Evolutionary conservation across 1,140 invertebrate genomes (phyloP).

Genomic region (Campoletis sonorensis): DNA sequence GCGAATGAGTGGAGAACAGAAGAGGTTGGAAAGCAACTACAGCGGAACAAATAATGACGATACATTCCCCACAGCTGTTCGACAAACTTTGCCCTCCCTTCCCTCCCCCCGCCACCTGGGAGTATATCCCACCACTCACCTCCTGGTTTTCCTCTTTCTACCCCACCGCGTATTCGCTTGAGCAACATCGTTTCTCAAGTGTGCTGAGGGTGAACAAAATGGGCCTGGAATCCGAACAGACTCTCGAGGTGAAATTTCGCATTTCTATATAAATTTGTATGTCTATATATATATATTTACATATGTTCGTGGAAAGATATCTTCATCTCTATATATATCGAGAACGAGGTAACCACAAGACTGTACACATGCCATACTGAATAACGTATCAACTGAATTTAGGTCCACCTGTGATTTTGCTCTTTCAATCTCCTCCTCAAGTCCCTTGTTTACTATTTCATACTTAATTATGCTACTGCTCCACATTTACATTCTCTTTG

Average conservation of each 20-base stretch:
- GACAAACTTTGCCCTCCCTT: slow-evolving; percentile 59
- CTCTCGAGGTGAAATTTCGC: slow-evolving; percentile 9
- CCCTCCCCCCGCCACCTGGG: too few relatives aligned
- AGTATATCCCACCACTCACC: slow-evolving; percentile 26
- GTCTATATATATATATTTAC: not conserved
- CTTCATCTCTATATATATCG: not conserved
- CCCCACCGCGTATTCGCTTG: not conserved
- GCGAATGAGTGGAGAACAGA: slow-evolving; percentile 1
- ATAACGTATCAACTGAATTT: not conserved
- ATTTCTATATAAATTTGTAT: too few relatives aligned
- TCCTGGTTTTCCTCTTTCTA: not conserved
- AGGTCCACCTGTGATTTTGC: not conserved
- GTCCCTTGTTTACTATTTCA: not conserved
- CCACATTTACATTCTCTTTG: too few relatives aligned
- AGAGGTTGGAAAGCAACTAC: slow-evolving; percentile 49
- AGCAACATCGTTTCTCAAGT: slow-evolving; percentile 2
- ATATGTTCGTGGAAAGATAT: not conserved
- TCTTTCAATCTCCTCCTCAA: not conserved
- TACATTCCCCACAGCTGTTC: slow-evolving; percentile 67
- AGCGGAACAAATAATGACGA: slow-evolving; percentile 65
- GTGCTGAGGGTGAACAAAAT: not conserved
- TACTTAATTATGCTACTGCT: not conserved
- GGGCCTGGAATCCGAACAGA: slow-evolving; percentile 1
- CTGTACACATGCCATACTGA: not conserved
- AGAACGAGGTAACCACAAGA: not conserved